Conservation (phyloP, 2,797 vertebrate genomes). For the Sandelia bainsii region DNA sequence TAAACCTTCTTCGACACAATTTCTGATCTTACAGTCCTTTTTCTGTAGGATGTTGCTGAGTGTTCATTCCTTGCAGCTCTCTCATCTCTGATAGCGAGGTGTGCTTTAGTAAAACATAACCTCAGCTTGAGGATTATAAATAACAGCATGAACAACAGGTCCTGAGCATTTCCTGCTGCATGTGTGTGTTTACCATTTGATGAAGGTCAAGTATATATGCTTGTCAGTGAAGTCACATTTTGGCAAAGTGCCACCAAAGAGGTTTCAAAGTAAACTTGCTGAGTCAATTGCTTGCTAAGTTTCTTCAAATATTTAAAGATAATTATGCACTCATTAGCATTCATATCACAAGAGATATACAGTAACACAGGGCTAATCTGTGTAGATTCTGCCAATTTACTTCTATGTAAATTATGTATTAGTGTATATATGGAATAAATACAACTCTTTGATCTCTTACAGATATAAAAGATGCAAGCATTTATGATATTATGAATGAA, state of each 20-base stretch:
- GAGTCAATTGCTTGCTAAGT: slow-evolving; percentile 53
- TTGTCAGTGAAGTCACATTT: slow-evolving; percentile 20
- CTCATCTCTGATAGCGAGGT: slow-evolving; percentile 36
- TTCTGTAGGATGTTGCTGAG: slow-evolving; percentile 1
- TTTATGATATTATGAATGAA: neutral
- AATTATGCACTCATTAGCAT: slow-evolving; percentile 70
- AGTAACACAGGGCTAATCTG: slow-evolving; percentile 55
- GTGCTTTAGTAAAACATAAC: slow-evolving; percentile 13
- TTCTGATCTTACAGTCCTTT: slow-evolving; percentile 18
- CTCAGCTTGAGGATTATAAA: slow-evolving; percentile 26
- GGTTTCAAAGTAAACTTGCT: slow-evolving; percentile 56
- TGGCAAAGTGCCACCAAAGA: slow-evolving; percentile 17
- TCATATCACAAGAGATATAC: slow-evolving; percentile 49
- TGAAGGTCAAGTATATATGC: slow-evolving; percentile 7
- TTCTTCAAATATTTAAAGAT: slow-evolving; percentile 63
- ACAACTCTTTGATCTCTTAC: slow-evolving; percentile 9
- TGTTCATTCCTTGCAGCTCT: slow-evolving; percentile 8
- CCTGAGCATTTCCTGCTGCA: slow-evolving; percentile 21
- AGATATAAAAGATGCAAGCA: neutral
- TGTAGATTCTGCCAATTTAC: slow-evolving; percentile 48
- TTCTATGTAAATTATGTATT: slow-evolving; percentile 17
- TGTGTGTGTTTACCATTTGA: neutral
- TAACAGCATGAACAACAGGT: slow-evolving; percentile 14
- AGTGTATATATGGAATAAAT: slow-evolving; percentile 18
- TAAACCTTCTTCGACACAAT: slow-evolving; percentile 30